A percentile compares a stretch with the other conserved stretches of the same genome.
Conservation (phyloP, 2,113 vertebrate species). For the Chionis minor region DNA sequence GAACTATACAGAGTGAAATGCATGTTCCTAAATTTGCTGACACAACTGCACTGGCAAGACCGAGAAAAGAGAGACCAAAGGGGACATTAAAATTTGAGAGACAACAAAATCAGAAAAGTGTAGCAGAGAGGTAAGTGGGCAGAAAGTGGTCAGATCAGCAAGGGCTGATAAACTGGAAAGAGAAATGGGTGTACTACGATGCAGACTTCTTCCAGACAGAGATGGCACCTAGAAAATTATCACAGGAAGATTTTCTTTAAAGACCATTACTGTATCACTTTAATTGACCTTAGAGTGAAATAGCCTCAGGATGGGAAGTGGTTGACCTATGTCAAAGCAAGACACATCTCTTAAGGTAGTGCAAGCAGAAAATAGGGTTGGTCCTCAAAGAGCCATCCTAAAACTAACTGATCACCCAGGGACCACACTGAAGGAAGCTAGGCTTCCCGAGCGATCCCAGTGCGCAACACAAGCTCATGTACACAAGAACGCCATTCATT, state of each 20-base stretch:
- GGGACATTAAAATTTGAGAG: not conserved
- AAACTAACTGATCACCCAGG: not conserved
- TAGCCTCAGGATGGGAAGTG: not conserved
- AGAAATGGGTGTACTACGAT: not conserved
- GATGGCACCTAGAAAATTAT: not conserved
- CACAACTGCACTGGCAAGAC: not conserved
- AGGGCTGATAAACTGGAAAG: not conserved
- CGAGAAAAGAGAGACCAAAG: not conserved
- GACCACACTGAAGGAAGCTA: not conserved
- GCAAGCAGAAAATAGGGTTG: not conserved
- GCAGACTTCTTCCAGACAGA: not conserved
- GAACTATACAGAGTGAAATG: not conserved
- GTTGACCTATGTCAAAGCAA: not conserved
- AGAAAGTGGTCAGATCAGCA: not conserved
- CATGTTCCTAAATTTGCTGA: not conserved
- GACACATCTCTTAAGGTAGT: not conserved
- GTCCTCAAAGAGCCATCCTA: not conserved
- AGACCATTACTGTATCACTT: not conserved
- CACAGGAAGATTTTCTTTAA: not conserved
- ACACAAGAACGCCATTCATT: not conserved
- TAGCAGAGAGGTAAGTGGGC: not conserved
- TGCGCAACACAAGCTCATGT: too few relatives aligned
- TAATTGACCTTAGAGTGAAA: not conserved
- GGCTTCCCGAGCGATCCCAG: not conserved
- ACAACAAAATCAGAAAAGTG: not conserved